Evolutionary conservation across 1,140 invertebrate genomes (phyloP).

Genomic region (Rhyzopertha dominica): DNA sequence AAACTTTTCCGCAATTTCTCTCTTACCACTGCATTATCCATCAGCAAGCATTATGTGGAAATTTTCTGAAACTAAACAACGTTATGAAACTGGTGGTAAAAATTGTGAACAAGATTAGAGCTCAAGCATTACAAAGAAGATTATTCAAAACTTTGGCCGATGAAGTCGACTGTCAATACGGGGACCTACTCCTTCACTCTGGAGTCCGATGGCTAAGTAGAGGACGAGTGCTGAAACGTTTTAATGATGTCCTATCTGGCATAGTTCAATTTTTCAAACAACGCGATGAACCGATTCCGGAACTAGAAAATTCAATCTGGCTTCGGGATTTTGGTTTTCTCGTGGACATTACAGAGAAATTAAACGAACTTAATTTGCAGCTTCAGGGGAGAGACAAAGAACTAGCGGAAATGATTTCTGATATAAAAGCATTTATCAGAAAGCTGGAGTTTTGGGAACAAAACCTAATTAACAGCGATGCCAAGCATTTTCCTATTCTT

Average conservation of each 20-base stretch:
- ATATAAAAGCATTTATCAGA: slow-evolving; percentile 16
- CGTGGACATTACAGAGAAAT: slow-evolving; percentile 33
- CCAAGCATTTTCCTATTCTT: slow-evolving; percentile 13
- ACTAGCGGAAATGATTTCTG: slow-evolving; percentile 15
- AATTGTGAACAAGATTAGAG: slow-evolving; percentile 39
- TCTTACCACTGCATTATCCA: slow-evolving; percentile 40
- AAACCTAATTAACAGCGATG: slow-evolving; percentile 13
- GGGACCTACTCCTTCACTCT: slow-evolving; percentile 28
- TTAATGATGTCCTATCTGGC: slow-evolving; percentile 31
- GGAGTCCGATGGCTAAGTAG: slow-evolving; percentile 33
- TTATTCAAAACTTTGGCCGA: slow-evolving; percentile 31
- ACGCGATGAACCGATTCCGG: slow-evolving; percentile 25
- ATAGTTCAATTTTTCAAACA: slow-evolving; percentile 35
- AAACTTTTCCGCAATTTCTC: slow-evolving; percentile 34
- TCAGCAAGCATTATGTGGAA: slow-evolving; percentile 35
- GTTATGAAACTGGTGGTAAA: slow-evolving; percentile 39
- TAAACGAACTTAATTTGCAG: slow-evolving; percentile 33
- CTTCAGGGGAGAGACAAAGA: slow-evolving; percentile 20
- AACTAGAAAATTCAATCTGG: slow-evolving; percentile 31
- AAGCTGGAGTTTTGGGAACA: too few species aligned
- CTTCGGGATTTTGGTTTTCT: slow-evolving; percentile 27
- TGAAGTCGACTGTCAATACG: slow-evolving; percentile 30
- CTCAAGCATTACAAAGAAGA: slow-evolving; percentile 35
- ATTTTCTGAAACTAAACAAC: slow-evolving; percentile 38
- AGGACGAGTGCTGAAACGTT: slow-evolving; percentile 35